phyloP scores from a whole-genome alignment of 2,888 invertebrate genomes.

The Falcaria lacertinaria region DNA sequence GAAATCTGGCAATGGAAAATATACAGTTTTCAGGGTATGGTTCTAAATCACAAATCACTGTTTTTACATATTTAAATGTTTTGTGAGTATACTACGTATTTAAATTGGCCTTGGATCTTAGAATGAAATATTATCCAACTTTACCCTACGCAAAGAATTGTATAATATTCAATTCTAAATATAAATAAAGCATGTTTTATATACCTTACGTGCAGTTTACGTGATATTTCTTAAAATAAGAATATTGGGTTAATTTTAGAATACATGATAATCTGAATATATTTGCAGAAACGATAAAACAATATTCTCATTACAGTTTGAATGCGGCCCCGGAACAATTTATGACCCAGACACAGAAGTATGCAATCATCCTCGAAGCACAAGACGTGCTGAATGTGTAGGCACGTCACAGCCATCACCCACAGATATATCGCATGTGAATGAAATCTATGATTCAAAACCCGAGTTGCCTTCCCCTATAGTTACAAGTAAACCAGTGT shows the following conservation, averaged over 20 bases:
- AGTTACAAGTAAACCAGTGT: slow-evolving; percentile 30
- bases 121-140: no score
- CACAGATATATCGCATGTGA: slow-evolving; percentile 43
- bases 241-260: no score
- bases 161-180: no score
- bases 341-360: slow-evolving; percentile 83
- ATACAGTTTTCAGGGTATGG: slow-evolving; percentile 77
- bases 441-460: slow-evolving; percentile 59
- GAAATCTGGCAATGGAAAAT: slow-evolving; percentile 75
- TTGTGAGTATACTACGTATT: no score
- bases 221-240: no score
- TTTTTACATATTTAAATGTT: no score
- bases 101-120: no score
- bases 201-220: no score
- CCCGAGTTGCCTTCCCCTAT: slow-evolving; percentile 58
- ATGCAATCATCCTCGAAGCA: slow-evolving; percentile 85
- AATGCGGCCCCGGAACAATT: slow-evolving; percentile 87
- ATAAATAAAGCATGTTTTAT: no score
- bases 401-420: slow-evolving; percentile 29
- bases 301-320: slow-evolving; percentile 72
- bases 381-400: slow-evolving; percentile 84
- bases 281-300: neutral
- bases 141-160: no score
- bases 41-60: neutral
- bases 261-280: no score